A percentile compares a stretch with the other conserved stretches of the same genome.
Evolutionary conservation across 2,888 invertebrate species (phyloP).

Genomic region (Pollenia griseotomentosa): DNA sequence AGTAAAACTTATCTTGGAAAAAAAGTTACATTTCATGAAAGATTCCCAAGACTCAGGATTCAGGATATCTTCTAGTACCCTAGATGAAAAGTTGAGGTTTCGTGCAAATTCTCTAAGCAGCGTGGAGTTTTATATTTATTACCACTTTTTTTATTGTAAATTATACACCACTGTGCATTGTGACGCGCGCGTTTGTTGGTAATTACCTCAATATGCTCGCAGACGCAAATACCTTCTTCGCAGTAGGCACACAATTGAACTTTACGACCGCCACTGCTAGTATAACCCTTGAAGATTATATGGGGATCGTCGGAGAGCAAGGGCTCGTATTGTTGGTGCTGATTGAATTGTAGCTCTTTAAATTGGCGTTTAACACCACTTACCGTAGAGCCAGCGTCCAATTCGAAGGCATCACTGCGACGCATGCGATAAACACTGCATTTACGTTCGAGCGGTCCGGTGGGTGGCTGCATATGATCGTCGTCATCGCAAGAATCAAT

Average conservation of each 20-base stretch:
- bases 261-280: constrained; percentile 80
- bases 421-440: constrained; percentile 84
- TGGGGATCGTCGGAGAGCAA: constrained; percentile 82
- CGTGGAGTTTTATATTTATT: too few species aligned
- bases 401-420: constrained; percentile 81
- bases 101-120: too few species aligned
- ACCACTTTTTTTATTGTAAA: too few species aligned
- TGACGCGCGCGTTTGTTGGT: constrained; percentile 27
- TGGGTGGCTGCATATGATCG: constrained; percentile 79
- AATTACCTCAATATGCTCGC: constrained; percentile 84
- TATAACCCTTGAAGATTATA: constrained; percentile 81
- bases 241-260: constrained; percentile 83
- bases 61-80: too few species aligned
- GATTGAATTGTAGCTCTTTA: constrained; percentile 80
- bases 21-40: too few species aligned
- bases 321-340: constrained; percentile 80
- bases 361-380: constrained; percentile 79
- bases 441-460: constrained; percentile 82
- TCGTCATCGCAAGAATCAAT: constrained; percentile 75
- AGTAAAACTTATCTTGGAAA: too few species aligned
- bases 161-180: not conserved
- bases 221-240: constrained; percentile 84
- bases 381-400: constrained; percentile 74
- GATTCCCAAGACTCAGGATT: too few species aligned
- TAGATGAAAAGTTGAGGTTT: too few species aligned